Evolutionary conservation across 2,888 invertebrate species (phyloP).

Genomic region (Tetranychus truncatus): DNA sequence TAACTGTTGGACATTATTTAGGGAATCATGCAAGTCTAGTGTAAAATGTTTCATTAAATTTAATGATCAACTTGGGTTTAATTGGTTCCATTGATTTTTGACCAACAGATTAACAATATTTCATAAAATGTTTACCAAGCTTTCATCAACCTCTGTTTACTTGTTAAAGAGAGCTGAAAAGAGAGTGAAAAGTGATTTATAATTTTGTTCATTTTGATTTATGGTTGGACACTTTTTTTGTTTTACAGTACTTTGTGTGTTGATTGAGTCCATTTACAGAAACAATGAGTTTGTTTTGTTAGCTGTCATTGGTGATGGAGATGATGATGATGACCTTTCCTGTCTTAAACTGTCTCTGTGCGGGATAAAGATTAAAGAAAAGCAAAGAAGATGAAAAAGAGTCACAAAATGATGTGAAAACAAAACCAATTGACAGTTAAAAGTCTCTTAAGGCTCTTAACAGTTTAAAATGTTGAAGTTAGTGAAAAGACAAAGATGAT

Average conservation of each 20-base stretch:
- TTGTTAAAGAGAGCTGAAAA: no score
- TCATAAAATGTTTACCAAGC: no score
- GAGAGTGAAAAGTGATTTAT: no score
- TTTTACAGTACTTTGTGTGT: not conserved
- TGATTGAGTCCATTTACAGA: not conserved
- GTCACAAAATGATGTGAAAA: not conserved
- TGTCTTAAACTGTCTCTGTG: not conserved
- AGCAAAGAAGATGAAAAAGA: not conserved
- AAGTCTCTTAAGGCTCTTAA: not conserved
- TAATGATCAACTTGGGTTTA: no score
- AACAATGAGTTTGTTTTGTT: not conserved
- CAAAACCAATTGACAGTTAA: not conserved
- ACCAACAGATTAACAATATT: no score
- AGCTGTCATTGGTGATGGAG: not conserved
- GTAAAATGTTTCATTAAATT: no score
- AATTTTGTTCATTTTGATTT: not conserved
- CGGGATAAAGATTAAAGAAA: no score
- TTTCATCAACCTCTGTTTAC: no score
- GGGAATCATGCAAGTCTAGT: no score
- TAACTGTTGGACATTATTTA: no score
- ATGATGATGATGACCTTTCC: not conserved
- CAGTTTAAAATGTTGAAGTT: not conserved
- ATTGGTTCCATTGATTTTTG: no score
- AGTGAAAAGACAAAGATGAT: not conserved
- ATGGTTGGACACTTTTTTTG: not conserved